phyloP scores from a whole-genome alignment of 1,140 invertebrate genomes.

The Pteromalus puparum region DNA sequence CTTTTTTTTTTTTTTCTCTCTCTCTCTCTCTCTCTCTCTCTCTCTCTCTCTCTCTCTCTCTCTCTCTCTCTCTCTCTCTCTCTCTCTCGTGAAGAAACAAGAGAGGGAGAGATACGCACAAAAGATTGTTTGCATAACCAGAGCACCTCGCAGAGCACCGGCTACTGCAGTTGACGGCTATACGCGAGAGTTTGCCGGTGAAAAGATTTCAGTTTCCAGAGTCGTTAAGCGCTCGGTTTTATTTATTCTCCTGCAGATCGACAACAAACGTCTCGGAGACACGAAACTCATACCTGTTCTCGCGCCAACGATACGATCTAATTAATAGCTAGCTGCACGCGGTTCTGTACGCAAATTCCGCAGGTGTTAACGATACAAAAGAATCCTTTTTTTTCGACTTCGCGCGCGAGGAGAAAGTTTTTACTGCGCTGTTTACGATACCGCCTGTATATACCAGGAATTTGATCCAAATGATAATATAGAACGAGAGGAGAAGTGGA shows the following conservation, averaged over 20 bases:
- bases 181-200: background rate
- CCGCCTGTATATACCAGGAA: too few species aligned
- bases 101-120: background rate
- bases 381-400: background rate
- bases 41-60: too few species aligned
- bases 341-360: background rate
- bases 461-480: background rate
- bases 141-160: background rate
- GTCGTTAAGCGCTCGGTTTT: background rate
- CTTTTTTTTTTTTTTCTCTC: too few species aligned
- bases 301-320: background rate
- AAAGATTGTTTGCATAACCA: background rate
- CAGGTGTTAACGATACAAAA: background rate
- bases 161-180: background rate
- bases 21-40: too few species aligned
- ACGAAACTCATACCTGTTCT: background rate
- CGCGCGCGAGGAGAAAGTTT: background rate
- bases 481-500: background rate
- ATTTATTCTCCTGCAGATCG: background rate
- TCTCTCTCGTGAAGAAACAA: too few species aligned
- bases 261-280: background rate
- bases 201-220: conserved; percentile 24
- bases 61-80: too few species aligned
- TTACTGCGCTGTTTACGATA: background rate
- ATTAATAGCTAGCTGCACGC: background rate